Conservation (phyloP, 2,888 invertebrate genomes). For the Andrena bicolor region DNA sequence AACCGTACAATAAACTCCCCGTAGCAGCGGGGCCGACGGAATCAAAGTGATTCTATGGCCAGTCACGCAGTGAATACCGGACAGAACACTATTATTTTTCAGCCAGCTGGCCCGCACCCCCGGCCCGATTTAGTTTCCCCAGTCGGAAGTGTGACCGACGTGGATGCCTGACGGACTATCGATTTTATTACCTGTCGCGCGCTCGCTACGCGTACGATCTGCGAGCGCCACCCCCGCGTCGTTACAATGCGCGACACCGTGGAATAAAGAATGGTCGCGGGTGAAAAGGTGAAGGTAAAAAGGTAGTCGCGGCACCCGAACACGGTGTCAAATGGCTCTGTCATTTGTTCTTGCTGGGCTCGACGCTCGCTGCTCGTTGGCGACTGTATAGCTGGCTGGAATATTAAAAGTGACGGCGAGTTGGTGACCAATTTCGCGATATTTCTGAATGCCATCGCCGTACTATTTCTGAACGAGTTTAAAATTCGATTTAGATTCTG, state of each 20-base stretch:
- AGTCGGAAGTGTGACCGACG: slow-evolving; percentile 56
- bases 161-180: slow-evolving; percentile 48
- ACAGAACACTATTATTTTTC: slow-evolving; percentile 58
- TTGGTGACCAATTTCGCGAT: too few species aligned
- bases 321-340: slow-evolving; percentile 38
- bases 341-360: slow-evolving; percentile 44
- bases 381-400: neutral
- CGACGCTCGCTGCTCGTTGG: slow-evolving; percentile 19
- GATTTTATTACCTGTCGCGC: slow-evolving; percentile 64
- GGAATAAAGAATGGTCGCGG: slow-evolving; percentile 51
- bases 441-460: too few species aligned
- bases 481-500: too few species aligned
- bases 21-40: slow-evolving; percentile 5
- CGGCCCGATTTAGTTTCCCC: slow-evolving; percentile 59
- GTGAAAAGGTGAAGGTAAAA: slow-evolving; percentile 12
- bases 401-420: too few species aligned
- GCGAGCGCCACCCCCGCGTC: slow-evolving; percentile 41
- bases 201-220: slow-evolving; percentile 14
- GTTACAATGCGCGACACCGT: slow-evolving; percentile 53
- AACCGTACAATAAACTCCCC: slow-evolving; percentile 47
- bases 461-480: too few species aligned
- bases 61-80: slow-evolving; percentile 39
- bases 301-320: neutral
- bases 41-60: slow-evolving; percentile 52
- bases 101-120: slow-evolving; percentile 25